Evolutionary conservation across 2,113 vertebrate genomes (phyloP).

Genomic region (Spea multiplicata): DNA sequence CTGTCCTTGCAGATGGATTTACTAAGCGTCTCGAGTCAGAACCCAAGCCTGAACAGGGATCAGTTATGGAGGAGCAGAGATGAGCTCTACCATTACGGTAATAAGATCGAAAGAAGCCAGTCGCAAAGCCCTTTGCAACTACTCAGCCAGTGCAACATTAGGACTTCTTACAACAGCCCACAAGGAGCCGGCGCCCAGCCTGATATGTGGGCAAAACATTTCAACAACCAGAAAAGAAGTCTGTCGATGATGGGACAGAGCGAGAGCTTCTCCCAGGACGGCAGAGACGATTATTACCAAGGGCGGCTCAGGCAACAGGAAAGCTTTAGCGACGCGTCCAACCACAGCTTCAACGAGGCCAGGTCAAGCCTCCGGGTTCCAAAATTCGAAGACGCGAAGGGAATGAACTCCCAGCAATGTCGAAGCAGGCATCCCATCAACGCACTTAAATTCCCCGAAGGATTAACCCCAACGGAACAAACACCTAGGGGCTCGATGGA

Average conservation of each 20-base stretch:
- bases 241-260: slow-evolving; percentile 82
- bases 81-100: slow-evolving; percentile 76
- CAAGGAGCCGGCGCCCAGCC: slow-evolving; percentile 70
- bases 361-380: slow-evolving; percentile 78
- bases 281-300: slow-evolving; percentile 80
- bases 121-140: slow-evolving; percentile 85
- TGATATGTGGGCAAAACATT: slow-evolving; percentile 80
- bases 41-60: slow-evolving; percentile 88
- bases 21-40: slow-evolving; percentile 94
- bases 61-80: slow-evolving; percentile 85
- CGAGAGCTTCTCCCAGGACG: slow-evolving; percentile 81
- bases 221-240: slow-evolving; percentile 77
- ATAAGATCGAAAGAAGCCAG: slow-evolving; percentile 71
- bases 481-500: slow-evolving; percentile 93
- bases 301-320: slow-evolving; percentile 82
- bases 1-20: slow-evolving; percentile 97
- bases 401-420: slow-evolving; percentile 69
- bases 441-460: slow-evolving; percentile 85
- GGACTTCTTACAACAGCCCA: slow-evolving; percentile 76
- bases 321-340: slow-evolving; percentile 84
- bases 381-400: slow-evolving; percentile 85
- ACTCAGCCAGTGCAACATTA: slow-evolving; percentile 90
- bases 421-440: slow-evolving; percentile 90
- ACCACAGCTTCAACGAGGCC: slow-evolving; percentile 81
- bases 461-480: slow-evolving; percentile 86